Base-by-base conservation (phyloP, 53 echinoderm and acorn worm genomes). In the Mesocentrotus franciscanus region DNA sequence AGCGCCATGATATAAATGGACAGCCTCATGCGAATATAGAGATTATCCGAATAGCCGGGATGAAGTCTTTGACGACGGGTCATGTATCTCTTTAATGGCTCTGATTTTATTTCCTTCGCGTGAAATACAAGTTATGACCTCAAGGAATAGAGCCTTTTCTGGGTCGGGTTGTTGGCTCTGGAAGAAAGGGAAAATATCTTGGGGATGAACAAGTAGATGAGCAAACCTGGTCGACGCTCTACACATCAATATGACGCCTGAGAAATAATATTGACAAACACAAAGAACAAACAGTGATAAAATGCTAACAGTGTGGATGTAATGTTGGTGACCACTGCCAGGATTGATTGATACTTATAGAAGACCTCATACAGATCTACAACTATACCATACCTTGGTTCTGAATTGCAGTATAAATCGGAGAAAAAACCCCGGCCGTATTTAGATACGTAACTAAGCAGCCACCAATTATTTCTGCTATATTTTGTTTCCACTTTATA, bases 81-180 rank as follows among this genome's bases (percentile, higher is more conserved):
- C 87, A 58, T 87, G 58, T 87, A 58, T 87, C 87, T 58, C 87
- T 56, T 57, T 87, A 58, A 87, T 57, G 57, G 24, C 18, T n/a
- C 29, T 58, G 87, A 87, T 87, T 87, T 58, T 57, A n/a, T 57
- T 87, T 87, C 59, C n/a, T 87, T 59, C 58, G 27, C 5, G 56
- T 87, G 87, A n/a, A 87, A 87, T 29, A 87, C 58, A n/a, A 87
- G 87, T 56, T 75, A 58, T 87, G 56, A 57, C 87, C 87, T 87
- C 27, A 58, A 56, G 87, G 58, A 58, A 87, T 4, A 87, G 14
- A 87, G 10, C n/a, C 22, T 49, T 84, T 85, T 87, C 56, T 87
- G 58, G 87, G 87, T 87, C 87, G 29, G 87, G 87, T 87, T 57
- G 59, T 58, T 58, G 87, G 56, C 59, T 87, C 58, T 87, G 87